Base-by-base conservation (phyloP, 2,888 invertebrate species). In the Heliothis peltigera region DNA sequence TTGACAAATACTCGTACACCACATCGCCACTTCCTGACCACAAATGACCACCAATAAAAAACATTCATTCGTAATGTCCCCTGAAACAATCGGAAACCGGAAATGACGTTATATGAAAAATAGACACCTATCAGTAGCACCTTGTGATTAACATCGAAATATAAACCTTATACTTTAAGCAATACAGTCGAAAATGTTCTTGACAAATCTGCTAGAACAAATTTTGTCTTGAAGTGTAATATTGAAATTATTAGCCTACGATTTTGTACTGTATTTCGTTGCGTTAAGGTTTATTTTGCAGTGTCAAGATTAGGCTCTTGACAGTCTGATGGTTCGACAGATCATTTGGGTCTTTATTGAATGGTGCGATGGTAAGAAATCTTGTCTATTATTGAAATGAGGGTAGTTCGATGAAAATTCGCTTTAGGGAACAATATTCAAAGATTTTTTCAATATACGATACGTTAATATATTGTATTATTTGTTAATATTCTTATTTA, bases 51-150 rank as follows among this genome's bases (percentile, higher is more conserved):
- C 22, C 52, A 79, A 84, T 80, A 84, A 84, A 86, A 83, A 80
- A 59, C 71, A 47, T 59, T 77, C 71, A 53, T 66, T 68, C 57
- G 48, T 70, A 77, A 71, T 68, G 64, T 75, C 67, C 75, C 63
- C 75, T 80, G 75, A 73, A 77, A 78, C 77, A 74, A 81, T 86
- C 85, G 82, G 83, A 82, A 85, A 84, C 84, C 84, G 89, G 88
- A 90, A 86, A 83, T 81, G 79, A 79, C 85, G 85, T 82, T 82
- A 82, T 83, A 82, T 91, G 91, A 92, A 88, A 92, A 90, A 92
- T 92, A 70, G 86, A 75, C 80, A 73, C 63, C 85, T 73, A 90
- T 91, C 84, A 85, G 67, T 68, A 78, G 79, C 77, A 75, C 73
- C 64, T 12, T 73, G 66, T 55, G 44, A 54, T 47, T 32, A 64